Base-by-base conservation (phyloP, 1,140 invertebrate genomes). In the Pseudomyrmex cubaensis region DNA sequence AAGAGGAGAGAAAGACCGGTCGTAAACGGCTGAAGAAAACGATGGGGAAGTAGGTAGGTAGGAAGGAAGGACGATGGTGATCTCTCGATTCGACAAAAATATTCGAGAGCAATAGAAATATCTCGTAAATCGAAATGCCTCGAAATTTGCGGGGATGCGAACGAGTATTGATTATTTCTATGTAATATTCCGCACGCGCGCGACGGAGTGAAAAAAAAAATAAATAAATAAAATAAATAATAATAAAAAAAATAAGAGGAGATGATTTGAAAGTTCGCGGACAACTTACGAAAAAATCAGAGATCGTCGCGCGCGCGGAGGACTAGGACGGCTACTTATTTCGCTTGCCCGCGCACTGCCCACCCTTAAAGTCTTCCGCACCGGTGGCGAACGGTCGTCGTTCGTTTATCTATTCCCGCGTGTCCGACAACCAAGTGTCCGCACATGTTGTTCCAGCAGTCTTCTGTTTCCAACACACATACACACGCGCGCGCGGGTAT, bases 321-420 rank as follows among this genome's bases (percentile, higher is more conserved):
- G 5, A 57, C 48, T 35, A 35, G 70, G 12, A 66, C 57, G 56
- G 66, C 69, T 78, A 82, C 73, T 77, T 87, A 88, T 87, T 87
- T 85, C 77, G 78, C 35, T 64, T 73, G 86, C 48, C 70, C 85
- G 83, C 76, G 50, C 85, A 77, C 56, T 54, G 69, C 67, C 72
- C 83, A 85, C 86, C 87, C 87, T 88, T 88, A 88, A 88, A 88
- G 72, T 88, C 84, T 88, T 88, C 64, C 73, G 86, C 87, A 80
- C 61, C 76, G 62, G 17, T 77, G 87, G 87, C 76, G 25, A 52
- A 54, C 56, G 62, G 63, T 66, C 82, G 85, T 52, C 72, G 74
- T 87, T 84, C 85, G 86, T 64, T 84, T 63, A 83, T 83, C 48
- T 56, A 67, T 74, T 86, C 48, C 64, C 80, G 35, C 72, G 61